phyloP scores from a whole-genome alignment of 2,797 vertebrate genomes.

The Vultur gryphus region DNA sequence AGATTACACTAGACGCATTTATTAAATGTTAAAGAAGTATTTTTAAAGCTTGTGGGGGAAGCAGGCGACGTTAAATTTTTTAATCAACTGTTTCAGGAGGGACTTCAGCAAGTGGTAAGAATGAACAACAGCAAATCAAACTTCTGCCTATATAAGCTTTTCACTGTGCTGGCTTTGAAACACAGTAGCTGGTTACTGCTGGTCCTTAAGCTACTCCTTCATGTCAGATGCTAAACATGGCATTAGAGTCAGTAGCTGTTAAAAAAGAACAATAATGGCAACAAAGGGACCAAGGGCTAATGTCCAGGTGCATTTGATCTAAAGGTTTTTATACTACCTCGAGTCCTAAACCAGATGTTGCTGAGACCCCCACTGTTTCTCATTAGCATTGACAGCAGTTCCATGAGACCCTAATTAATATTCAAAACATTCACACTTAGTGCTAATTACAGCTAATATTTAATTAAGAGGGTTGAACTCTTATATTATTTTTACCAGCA shows the following conservation, averaged over 20 bases:
- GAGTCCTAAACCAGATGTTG: slow-evolving; percentile 72
- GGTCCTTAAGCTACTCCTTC: background rate
- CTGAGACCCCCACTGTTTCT: slow-evolving; percentile 52
- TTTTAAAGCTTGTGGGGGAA: background rate
- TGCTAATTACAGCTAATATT: slow-evolving; percentile 79
- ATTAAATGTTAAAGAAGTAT: background rate
- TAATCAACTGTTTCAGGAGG: background rate
- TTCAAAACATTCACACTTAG: slow-evolving; percentile 69
- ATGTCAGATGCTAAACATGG: background rate
- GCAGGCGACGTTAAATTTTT: background rate
- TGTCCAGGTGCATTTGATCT: slow-evolving; percentile 2
- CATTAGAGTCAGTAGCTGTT: slow-evolving; percentile 3
- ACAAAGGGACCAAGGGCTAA: background rate
- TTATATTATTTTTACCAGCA: slow-evolving; percentile 47
- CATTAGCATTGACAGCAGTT: slow-evolving; percentile 74
- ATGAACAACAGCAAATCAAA: background rate
- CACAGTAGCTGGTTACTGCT: background rate
- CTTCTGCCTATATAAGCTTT: background rate
- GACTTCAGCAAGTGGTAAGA: background rate
- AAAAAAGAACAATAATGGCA: background rate
- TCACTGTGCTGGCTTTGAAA: background rate
- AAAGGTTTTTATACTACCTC: slow-evolving; percentile 1
- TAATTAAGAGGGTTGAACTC: slow-evolving; percentile 76
- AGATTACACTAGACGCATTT: background rate
- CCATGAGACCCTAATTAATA: slow-evolving; percentile 75